phyloP scores from a whole-genome alignment of 2,888 invertebrate species.

The Eledone cirrhosa region DNA sequence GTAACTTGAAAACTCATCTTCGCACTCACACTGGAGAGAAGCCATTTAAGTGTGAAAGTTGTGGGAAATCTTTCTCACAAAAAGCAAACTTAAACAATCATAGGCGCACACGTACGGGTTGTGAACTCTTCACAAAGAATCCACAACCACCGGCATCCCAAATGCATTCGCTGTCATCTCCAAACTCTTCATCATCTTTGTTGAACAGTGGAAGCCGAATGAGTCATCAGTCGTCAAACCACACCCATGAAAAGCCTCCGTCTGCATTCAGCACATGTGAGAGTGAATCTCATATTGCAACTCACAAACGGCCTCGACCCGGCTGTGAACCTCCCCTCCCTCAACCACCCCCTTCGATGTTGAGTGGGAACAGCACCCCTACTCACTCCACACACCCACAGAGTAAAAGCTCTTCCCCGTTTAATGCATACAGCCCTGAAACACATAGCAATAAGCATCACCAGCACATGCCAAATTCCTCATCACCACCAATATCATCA shows the following conservation, averaged over 20 bases:
- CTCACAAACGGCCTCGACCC: conserved; percentile 17
- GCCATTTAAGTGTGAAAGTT: conserved; percentile 24
- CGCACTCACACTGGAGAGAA: conserved; percentile 21
- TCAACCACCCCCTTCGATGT: conserved; percentile 13
- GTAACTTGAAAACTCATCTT: conserved; percentile 19
- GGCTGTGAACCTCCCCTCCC: conserved; percentile 21
- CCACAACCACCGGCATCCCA: not conserved
- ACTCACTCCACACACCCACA: not conserved
- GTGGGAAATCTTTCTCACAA: conserved; percentile 19
- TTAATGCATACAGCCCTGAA: conserved; percentile 3
- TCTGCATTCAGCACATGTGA: conserved; percentile 25
- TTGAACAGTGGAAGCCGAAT: conserved; percentile 1
- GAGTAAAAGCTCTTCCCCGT: not conserved
- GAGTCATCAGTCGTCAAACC: not conserved
- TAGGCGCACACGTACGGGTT: conserved; percentile 12
- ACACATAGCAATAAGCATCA: conserved; percentile 3
- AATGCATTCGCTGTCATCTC: conserved; percentile 21
- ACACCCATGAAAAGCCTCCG: conserved; percentile 17
- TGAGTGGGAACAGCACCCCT: not conserved
- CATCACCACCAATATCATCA: not conserved
- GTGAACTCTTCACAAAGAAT: conserved; percentile 15
- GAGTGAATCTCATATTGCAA: conserved; percentile 9
- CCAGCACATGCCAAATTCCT: conserved; percentile 9
- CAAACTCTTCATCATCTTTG: conserved; percentile 16
- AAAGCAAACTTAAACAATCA: conserved; percentile 22